Conservation (phyloP, 2,888 invertebrate genomes). For the Synanthedon myopaeformis region DNA sequence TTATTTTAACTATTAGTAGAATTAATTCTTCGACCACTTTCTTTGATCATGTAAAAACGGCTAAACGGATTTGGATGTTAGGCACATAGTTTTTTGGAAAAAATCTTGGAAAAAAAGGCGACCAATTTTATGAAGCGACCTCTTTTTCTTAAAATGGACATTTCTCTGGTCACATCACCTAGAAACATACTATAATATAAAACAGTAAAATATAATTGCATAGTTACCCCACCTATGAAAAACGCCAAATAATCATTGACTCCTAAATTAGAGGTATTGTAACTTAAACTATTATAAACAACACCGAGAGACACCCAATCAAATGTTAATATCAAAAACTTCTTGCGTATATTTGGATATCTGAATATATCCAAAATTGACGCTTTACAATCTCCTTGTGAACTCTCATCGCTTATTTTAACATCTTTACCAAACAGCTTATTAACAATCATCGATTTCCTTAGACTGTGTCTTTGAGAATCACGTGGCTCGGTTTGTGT, state of each 20-base stretch:
- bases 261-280: slow-evolving; percentile 75
- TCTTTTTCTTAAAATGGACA: too few species aligned
- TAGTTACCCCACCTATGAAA: slow-evolving; percentile 71
- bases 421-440: slow-evolving; percentile 38
- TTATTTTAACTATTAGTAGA: background rate
- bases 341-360: slow-evolving; percentile 75
- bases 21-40: too few species aligned
- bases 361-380: slow-evolving; percentile 73
- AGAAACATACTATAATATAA: too few species aligned
- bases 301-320: slow-evolving; percentile 77
- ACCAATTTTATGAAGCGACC: too few species aligned
- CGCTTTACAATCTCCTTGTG: slow-evolving; percentile 62
- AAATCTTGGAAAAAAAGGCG: too few species aligned
- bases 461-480: slow-evolving; percentile 34
- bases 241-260: slow-evolving; percentile 77
- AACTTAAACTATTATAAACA: slow-evolving; percentile 76
- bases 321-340: slow-evolving; percentile 74
- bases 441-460: slow-evolving; percentile 44
- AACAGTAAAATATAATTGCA: too few species aligned
- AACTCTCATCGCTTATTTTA: slow-evolving; percentile 45
- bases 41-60: too few species aligned
- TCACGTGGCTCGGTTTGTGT: slow-evolving; percentile 36
- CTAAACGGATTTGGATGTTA: too few species aligned
- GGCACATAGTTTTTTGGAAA: too few species aligned
- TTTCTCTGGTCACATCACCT: too few species aligned